phyloP scores from a whole-genome alignment of 2,888 invertebrate genomes.

The Eremobia ochroleuca region DNA sequence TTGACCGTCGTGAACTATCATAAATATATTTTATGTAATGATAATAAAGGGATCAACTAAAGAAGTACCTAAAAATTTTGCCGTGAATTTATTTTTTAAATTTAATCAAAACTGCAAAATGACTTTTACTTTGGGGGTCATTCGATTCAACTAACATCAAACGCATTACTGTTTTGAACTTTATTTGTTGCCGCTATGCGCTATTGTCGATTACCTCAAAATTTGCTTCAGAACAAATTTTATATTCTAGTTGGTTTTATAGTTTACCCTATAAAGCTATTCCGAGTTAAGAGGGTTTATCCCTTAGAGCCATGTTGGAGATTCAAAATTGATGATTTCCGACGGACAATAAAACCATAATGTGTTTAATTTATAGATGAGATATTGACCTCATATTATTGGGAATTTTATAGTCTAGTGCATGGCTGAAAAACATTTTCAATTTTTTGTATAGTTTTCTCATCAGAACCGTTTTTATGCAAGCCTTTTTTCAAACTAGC shows the following conservation, averaged over 20 bases:
- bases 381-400: no score
- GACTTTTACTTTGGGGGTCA: not conserved
- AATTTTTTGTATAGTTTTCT: no score
- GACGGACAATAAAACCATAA: no score
- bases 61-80: not conserved
- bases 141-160: not conserved
- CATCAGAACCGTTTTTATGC: no score
- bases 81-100: not conserved
- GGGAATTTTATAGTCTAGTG: no score
- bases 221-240: not conserved
- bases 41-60: not conserved
- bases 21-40: not conserved
- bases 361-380: no score
- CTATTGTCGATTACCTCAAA: not conserved
- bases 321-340: no score
- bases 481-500: no score
- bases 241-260: constrained; percentile 2
- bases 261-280: constrained; percentile 2
- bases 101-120: not conserved
- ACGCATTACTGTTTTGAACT: not conserved
- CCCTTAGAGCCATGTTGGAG: no score
- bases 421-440: no score
- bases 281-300: no score
- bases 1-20: not conserved
- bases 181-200: not conserved